phyloP scores from a whole-genome alignment of 2,797 vertebrate genomes.

The Alcedo atthis region DNA sequence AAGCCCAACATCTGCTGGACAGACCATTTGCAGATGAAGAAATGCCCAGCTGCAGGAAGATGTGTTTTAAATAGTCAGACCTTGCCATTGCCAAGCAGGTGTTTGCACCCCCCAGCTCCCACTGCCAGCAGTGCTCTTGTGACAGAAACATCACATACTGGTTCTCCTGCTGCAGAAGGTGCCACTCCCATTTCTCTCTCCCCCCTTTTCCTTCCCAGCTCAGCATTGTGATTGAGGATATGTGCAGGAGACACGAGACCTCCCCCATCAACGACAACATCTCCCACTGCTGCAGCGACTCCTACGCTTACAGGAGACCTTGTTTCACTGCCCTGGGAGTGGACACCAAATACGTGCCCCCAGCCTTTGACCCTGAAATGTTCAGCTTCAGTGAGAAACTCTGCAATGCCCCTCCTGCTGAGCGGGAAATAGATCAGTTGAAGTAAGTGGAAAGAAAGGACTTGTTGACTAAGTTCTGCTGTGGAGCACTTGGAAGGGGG shows the following conservation, averaged over 20 bases:
- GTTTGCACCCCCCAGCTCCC: not conserved
- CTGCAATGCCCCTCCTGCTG: slow-evolving; percentile 39
- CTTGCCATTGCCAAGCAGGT: not conserved
- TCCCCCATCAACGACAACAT: slow-evolving; percentile 62
- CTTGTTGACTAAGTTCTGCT: not conserved
- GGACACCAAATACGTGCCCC: slow-evolving; percentile 63
- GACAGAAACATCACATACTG: not conserved
- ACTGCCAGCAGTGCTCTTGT: not conserved
- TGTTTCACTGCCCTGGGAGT: slow-evolving; percentile 62
- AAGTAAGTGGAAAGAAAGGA: slow-evolving; percentile 26
- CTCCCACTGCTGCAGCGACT: slow-evolving; percentile 66
- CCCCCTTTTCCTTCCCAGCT: slow-evolving; percentile 36
- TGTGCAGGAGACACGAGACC: slow-evolving; percentile 68
- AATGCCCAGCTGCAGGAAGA: not conserved
- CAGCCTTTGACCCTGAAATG: slow-evolving; percentile 7
- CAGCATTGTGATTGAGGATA: slow-evolving; percentile 23
- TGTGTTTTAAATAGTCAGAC: not conserved
- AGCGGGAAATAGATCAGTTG: slow-evolving; percentile 31
- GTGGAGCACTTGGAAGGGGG: too few species aligned
- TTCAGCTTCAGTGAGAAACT: slow-evolving; percentile 70
- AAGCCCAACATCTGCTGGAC: fast-evolving
- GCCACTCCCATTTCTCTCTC: not conserved
- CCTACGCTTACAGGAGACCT: slow-evolving; percentile 44
- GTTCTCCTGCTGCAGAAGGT: not conserved
- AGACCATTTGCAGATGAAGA: not conserved